phyloP scores from a whole-genome alignment of 2,888 invertebrate genomes.

The Sphecodes monilicornis region DNA sequence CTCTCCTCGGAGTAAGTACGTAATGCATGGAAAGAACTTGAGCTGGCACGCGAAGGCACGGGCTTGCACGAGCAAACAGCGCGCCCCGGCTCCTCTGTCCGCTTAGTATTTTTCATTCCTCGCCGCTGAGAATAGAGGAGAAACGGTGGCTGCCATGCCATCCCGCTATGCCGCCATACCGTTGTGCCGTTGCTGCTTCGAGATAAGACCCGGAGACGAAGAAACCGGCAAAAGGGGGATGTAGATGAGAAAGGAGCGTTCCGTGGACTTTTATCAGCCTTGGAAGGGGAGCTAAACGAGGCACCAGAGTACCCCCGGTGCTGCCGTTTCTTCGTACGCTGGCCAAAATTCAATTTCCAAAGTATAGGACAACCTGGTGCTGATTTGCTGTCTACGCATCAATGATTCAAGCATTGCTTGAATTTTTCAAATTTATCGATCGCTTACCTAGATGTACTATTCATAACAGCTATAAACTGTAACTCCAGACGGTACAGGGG shows the following conservation, averaged over 20 bases:
- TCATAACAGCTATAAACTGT: too few species aligned
- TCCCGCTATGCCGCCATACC: background rate
- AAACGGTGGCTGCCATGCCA: background rate
- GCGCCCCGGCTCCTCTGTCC: constrained; percentile 7
- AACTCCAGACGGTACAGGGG: too few species aligned
- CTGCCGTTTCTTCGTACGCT: background rate
- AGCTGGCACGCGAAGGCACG: constrained; percentile 14
- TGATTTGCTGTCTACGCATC: background rate
- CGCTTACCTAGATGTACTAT: too few species aligned
- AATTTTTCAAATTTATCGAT: background rate
- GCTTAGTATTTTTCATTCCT: constrained; percentile 54
- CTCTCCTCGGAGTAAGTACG: background rate
- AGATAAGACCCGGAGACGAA: constrained; percentile 30
- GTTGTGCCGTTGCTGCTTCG: background rate
- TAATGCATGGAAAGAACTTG: constrained; percentile 34
- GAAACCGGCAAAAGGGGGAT: constrained; percentile 57
- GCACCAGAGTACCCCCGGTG: background rate
- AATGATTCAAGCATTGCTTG: background rate
- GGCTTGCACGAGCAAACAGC: constrained; percentile 19
- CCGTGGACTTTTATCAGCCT: constrained; percentile 45
- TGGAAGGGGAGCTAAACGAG: constrained; percentile 41
- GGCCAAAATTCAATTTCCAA: background rate
- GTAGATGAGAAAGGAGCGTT: constrained; percentile 62
- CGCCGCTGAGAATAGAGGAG: constrained; percentile 31
- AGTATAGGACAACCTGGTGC: background rate